Evolutionary conservation across 2,888 invertebrate genomes (phyloP).

Genomic region (Argynnis bischoffii): DNA sequence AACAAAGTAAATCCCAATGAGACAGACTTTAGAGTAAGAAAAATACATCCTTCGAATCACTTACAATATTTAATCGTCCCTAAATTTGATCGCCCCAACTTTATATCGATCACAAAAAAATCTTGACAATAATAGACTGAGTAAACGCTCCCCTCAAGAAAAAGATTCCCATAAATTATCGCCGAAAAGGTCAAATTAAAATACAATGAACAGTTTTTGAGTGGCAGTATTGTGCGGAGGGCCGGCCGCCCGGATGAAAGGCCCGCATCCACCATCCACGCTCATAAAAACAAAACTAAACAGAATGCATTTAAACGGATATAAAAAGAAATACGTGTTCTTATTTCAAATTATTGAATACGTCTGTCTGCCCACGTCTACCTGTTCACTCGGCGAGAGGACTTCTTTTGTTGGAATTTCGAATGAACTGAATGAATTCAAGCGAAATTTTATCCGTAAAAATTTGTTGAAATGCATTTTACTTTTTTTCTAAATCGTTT

Average conservation of each 20-base stretch:
- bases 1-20: background rate
- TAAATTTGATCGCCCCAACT: constrained; percentile 54
- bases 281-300: constrained; percentile 81
- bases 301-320: constrained; percentile 81
- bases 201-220: constrained; percentile 82
- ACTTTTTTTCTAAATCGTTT: constrained; percentile 28
- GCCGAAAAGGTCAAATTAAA: constrained; percentile 82
- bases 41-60: constrained; percentile 18
- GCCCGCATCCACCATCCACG: constrained; percentile 67
- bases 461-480: constrained; percentile 38
- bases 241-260: constrained; percentile 69
- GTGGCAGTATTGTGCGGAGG: constrained; percentile 80
- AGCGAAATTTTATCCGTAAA: constrained; percentile 52
- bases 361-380: constrained; percentile 78
- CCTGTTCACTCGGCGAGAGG: constrained; percentile 58
- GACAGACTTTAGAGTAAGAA: constrained; percentile 3
- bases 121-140: constrained; percentile 73
- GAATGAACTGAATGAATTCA: constrained; percentile 63
- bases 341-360: constrained; percentile 81
- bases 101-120: constrained; percentile 68
- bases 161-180: constrained; percentile 81
- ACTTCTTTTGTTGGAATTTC: constrained; percentile 66
- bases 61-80: constrained; percentile 39
- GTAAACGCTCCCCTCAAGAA: constrained; percentile 70
- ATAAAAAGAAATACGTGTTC: constrained; percentile 80